These are phyloP conservation scores for Trididemnum miniatum DNA, from an alignment of 23 tunicate species.

Conservation along the genomic window DNA sequence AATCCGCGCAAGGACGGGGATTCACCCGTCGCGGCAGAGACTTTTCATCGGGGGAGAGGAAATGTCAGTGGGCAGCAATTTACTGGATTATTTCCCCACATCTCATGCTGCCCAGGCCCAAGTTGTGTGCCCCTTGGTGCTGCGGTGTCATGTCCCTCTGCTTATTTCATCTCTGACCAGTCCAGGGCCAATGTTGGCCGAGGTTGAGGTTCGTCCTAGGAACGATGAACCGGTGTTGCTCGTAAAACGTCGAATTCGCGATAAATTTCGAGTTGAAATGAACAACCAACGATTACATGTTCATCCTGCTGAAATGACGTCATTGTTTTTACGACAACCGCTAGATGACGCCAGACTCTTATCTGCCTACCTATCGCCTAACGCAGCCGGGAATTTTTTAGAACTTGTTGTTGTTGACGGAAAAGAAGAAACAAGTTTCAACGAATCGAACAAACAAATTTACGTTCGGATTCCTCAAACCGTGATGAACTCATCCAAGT, in stretches of 20 bases:
- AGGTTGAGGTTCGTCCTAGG: constrained; percentile 69
- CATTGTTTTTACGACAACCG: constrained; percentile 50
- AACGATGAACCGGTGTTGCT: constrained; percentile 53
- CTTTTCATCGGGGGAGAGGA: constrained; percentile 64
- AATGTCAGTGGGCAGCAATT: constrained; percentile 2
- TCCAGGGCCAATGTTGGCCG: constrained; percentile 82
- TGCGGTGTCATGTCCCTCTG: constrained; percentile 48
- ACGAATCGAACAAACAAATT: constrained; percentile 11
- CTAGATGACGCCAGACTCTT: constrained; percentile 56
- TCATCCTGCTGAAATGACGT: constrained; percentile 65
- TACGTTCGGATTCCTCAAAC: constrained; percentile 41
- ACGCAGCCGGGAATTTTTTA: constrained; percentile 40
- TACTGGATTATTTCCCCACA: constrained; percentile 56
- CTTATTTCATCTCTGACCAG: constrained; percentile 55
- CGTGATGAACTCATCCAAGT: constrained; percentile 21
- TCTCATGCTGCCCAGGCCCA: constrained; percentile 17
- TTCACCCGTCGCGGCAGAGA: constrained; percentile 60
- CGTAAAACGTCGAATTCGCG: constrained; percentile 58
- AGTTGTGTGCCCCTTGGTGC: constrained; percentile 7
- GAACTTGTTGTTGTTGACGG: constrained; percentile 45
- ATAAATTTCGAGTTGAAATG: constrained; percentile 71
- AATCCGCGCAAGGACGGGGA: constrained; percentile 14
- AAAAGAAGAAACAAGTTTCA: background rate
- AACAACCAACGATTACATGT: constrained; percentile 54
- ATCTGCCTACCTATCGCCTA: constrained; percentile 50